Conservation (phyloP, 2,797 vertebrate genomes). For the Mormyrus hasselquistii region DNA sequence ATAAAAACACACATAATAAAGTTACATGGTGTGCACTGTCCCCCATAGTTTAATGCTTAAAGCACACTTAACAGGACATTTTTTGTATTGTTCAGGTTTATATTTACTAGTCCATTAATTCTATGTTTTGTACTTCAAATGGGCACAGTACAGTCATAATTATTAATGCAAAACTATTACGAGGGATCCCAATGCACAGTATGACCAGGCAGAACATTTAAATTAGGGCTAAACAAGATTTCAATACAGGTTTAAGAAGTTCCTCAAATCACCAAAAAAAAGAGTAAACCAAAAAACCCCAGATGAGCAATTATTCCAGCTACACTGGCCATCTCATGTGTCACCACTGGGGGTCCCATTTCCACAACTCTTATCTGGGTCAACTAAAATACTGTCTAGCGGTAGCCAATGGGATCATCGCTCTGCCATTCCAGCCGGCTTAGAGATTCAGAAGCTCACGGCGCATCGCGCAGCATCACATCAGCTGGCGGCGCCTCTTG, state of each 20-base stretch:
- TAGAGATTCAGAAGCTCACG: slow-evolving; percentile 45
- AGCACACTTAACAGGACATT: too few relatives aligned
- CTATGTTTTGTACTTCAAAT: too few relatives aligned
- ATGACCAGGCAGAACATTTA: background rate
- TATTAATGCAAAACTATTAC: too few relatives aligned
- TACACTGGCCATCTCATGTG: slow-evolving; percentile 21
- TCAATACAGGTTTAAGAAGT: background rate
- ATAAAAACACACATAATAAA: too few relatives aligned
- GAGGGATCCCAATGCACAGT: background rate
- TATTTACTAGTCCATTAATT: too few relatives aligned
- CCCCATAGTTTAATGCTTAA: too few relatives aligned
- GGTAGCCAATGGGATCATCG: slow-evolving; percentile 50
- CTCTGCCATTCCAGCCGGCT: slow-evolving; percentile 33
- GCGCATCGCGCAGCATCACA: slow-evolving; percentile 56
- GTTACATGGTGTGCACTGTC: too few relatives aligned
- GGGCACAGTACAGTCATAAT: too few relatives aligned
- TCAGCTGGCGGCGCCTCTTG: slow-evolving; percentile 41
- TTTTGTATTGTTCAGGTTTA: too few relatives aligned
- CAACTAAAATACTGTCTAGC: slow-evolving; percentile 45
- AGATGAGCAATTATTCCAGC: background rate
- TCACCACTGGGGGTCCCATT: slow-evolving; percentile 36
- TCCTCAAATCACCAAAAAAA: background rate
- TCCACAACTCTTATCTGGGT: slow-evolving; percentile 40
- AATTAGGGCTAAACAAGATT: background rate
- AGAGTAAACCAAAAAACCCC: background rate